phyloP scores from a whole-genome alignment of 2,888 invertebrate species.

The Tetanocera ferruginea region DNA sequence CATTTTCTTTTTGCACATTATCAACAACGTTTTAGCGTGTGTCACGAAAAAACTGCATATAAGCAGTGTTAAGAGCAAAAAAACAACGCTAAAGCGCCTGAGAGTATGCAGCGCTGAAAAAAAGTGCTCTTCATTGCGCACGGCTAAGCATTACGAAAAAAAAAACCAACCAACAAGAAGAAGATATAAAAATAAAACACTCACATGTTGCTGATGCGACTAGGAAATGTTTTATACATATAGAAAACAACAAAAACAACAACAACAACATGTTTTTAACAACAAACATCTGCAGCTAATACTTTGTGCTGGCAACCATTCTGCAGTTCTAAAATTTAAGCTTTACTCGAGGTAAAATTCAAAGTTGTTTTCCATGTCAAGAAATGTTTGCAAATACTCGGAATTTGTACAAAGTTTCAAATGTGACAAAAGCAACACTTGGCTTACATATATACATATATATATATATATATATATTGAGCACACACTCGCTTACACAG shows the following conservation, averaged over 20 bases:
- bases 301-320: too few species aligned
- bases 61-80: not conserved
- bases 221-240: not conserved
- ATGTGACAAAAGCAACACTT: constrained; percentile 17
- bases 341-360: not conserved
- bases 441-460: not conserved
- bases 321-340: too few species aligned
- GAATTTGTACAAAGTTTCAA: constrained; percentile 4
- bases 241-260: not conserved
- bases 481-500: not conserved
- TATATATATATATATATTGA: not conserved
- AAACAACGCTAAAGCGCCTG: not conserved
- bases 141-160: not conserved
- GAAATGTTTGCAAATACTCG: constrained; percentile 16
- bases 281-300: not conserved
- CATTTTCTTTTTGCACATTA: not conserved
- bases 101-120: constrained; percentile 16
- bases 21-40: not conserved
- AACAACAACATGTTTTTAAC: not conserved
- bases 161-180: not conserved
- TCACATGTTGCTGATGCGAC: too few species aligned
- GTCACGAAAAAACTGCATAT: not conserved
- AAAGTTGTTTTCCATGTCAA: constrained; percentile 23
- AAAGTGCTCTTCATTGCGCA: constrained; percentile 14
- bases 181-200: not conserved